Base-by-base conservation (phyloP, 2,888 invertebrate genomes). In the Cryptus armator region DNA sequence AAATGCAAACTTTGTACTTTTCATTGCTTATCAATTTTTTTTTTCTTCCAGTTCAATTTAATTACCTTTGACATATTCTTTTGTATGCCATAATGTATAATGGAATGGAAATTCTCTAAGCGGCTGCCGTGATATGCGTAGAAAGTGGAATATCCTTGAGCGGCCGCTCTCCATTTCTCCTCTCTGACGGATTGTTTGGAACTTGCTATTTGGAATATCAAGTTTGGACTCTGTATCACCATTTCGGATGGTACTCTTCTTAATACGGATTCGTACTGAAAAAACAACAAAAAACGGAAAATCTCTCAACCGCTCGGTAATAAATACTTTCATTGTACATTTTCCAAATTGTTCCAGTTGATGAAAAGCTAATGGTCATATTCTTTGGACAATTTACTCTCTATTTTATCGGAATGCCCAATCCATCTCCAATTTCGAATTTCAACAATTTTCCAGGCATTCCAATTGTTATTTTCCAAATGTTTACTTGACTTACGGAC, bases 121-220 rank as follows among this genome's bases (percentile, higher is more conserved):
- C 96, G 95, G 92, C 97, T 97, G 46, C 98, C 98, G 92, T 98
- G 97, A 92, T 96, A 98, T 2, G 97, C 97, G 91, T 95, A 95
- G 90, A 97, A 95, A 0, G 96, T 94, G 77, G 94, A 95, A 90
- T 95, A 94, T 79, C 94, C 94, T 89, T 95, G 94, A 5, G 95
- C 94, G 75, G 95, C 89, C 78, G 94, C 94, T 88, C 94, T 94
- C 96, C 96, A 97, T 89, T 95, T 95, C 64, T 94, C 92, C 93
- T 96, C 96, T 9, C 95, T 93, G 62, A 94, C 92, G 0, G 95
- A 95, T 89, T 95, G 95, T 78, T 93, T 93, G 0, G 95, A 94
- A 88, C 95, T 95, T 67, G 93, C 94, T 3, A 97, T 95, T 95
- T 96, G 96, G 90, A 97, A 97, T 89, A 97, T 96, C 89, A 96